Evolutionary conservation across 2,888 invertebrate genomes (phyloP), one percentile per base, ranked within the genome.

Genomic region (Agonopterix heracliana): DNA sequence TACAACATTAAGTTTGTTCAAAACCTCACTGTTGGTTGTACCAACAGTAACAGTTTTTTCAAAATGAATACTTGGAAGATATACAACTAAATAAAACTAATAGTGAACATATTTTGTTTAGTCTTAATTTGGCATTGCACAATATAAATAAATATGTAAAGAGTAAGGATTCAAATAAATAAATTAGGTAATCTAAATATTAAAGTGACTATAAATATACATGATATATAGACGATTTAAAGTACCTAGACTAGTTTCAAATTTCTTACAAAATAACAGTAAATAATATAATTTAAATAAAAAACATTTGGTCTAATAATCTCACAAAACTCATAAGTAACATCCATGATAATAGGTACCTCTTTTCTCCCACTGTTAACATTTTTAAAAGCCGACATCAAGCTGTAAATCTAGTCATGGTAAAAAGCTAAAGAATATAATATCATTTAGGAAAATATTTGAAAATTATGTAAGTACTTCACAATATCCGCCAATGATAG

Each of bases 381-480:
- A 84, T 84, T 82, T 68, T 86, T 84, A 81, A 26, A 83, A 86
- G 85, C 81, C 80, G 85, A 86, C 85, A 84, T 86, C 83, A 79
- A 82, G 81, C 81, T 82, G 85, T 83, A 80, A 81, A 78, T 69
- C 86, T 85, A 86, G 71, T 76, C 71, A 71, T 74, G 74, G 73
- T 80, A 78, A 73, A 76, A 79, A 77, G 76, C 82, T 84, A 84
- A 74, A 78, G 71, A 77, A 77, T 80, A 74, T 71, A 81, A 78
- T 78, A 79, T 78, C 58, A 78, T 72, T 74, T 82, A 80, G 69
- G 75, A 79, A 83, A 84, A 81, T 84, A 82, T 65, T 71, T 66
- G 72, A 56, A 70, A 74, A 75, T 68, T 71, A 26, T 26, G 26
- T 26, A 26, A 26, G 26, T 26, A 74, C 67, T 72, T 71, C 68